phyloP scores from a whole-genome alignment of 2,797 vertebrate species.

The Potorous gilbertii region DNA sequence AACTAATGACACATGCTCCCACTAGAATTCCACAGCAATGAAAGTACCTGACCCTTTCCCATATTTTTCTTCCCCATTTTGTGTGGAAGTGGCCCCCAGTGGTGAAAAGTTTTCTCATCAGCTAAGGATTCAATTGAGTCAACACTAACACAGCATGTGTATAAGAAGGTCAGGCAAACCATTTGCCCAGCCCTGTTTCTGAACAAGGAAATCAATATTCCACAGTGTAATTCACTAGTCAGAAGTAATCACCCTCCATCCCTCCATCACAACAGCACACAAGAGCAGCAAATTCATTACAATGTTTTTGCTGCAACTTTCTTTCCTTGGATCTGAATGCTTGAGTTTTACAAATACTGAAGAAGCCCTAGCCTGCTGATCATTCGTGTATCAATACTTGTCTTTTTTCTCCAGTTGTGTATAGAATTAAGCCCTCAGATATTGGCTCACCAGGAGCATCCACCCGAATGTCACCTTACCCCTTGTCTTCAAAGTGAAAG shows the following conservation, averaged over 20 bases:
- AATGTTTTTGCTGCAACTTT: conserved; percentile 16
- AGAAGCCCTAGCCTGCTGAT: neutral
- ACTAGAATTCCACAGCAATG: neutral
- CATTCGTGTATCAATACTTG: conserved; percentile 1
- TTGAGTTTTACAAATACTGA: conserved; percentile 1
- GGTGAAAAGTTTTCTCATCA: neutral
- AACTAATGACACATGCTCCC: neutral
- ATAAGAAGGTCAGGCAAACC: conserved; percentile 41
- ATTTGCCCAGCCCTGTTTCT: conserved; percentile 17
- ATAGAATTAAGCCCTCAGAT: conserved; percentile 8
- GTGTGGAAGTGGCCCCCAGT: neutral
- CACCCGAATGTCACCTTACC: conserved; percentile 30
- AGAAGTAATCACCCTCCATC: conserved; percentile 52
- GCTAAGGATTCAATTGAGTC: conserved; percentile 11
- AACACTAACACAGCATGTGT: neutral
- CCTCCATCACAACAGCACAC: conserved; percentile 9
- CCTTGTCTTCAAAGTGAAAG: conserved; percentile 53
- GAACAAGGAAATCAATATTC: conserved; percentile 63
- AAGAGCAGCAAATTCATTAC: conserved; percentile 53
- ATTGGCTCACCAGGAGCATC: neutral
- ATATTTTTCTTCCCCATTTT: neutral
- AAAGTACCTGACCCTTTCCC: neutral
- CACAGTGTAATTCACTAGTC: conserved; percentile 45
- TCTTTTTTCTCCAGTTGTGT: conserved; percentile 19
- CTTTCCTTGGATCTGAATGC: neutral